Evolutionary conservation across 2,888 invertebrate genomes (phyloP).

Genomic region (Sinhomidia bicolor): DNA sequence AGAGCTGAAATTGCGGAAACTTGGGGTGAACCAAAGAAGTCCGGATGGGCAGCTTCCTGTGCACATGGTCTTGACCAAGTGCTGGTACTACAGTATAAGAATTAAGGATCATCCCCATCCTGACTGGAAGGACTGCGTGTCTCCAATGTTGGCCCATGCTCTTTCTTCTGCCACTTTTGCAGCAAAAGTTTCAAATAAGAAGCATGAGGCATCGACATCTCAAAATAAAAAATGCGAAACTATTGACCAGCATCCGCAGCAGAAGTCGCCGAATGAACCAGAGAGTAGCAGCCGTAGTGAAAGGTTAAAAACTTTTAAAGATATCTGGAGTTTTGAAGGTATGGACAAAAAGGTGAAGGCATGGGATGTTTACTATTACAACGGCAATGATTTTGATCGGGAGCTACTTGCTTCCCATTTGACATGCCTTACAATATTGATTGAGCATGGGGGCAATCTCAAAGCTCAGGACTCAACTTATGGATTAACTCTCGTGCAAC

Average conservation of each 20-base stretch:
- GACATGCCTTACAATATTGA: background rate
- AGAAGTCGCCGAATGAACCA: too few species aligned
- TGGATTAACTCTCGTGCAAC: slow-evolving; percentile 4
- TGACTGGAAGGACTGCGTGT: background rate
- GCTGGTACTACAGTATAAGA: slow-evolving; percentile 40
- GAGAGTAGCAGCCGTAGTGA: too few species aligned
- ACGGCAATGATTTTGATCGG: background rate
- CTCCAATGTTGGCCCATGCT: background rate
- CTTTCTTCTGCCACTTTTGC: too few species aligned
- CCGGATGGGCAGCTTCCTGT: slow-evolving; percentile 5
- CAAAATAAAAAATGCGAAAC: background rate
- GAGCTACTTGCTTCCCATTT: background rate
- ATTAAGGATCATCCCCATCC: slow-evolving; percentile 16
- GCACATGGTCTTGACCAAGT: background rate
- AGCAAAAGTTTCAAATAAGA: background rate
- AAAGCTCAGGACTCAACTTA: background rate
- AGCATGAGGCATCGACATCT: background rate
- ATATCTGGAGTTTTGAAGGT: slow-evolving; percentile 40
- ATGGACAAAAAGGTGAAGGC: background rate
- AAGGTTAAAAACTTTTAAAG: background rate
- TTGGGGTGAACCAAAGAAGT: slow-evolving; percentile 6
- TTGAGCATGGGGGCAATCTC: background rate
- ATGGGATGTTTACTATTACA: slow-evolving; percentile 3
- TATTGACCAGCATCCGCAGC: background rate
- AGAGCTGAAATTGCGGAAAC: background rate